phyloP scores from a whole-genome alignment of 2,888 invertebrate species.

The Harpalus rufipes region DNA sequence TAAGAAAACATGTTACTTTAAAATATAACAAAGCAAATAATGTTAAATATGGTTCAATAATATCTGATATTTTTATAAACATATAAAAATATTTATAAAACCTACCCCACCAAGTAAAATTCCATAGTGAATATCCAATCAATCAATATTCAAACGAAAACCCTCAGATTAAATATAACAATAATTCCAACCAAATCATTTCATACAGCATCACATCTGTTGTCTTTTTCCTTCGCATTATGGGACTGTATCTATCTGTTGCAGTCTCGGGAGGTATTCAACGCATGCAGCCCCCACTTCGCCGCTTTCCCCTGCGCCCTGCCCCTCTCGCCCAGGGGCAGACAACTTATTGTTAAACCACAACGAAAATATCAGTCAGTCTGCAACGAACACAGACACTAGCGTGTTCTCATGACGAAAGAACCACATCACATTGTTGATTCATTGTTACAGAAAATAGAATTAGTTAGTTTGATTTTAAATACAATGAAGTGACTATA shows the following conservation, averaged over 20 bases:
- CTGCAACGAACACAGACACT: slow-evolving; percentile 29
- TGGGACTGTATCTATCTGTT: neutral
- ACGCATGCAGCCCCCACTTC: slow-evolving; percentile 59
- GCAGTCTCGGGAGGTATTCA: slow-evolving; percentile 51
- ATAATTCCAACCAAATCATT: slow-evolving; percentile 58
- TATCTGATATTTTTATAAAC: neutral
- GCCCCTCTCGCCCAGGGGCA: slow-evolving; percentile 38
- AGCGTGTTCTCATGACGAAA: slow-evolving; percentile 8
- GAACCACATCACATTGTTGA: neutral
- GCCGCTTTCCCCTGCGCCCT: neutral
- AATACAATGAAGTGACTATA: neutral
- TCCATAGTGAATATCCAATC: slow-evolving; percentile 22
- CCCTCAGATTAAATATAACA: slow-evolving; percentile 40
- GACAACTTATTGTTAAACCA: slow-evolving; percentile 56
- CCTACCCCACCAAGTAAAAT: neutral
- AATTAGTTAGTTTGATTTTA: no score
- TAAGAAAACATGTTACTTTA: no score
- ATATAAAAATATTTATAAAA: neutral
- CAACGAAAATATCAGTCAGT: slow-evolving; percentile 58
- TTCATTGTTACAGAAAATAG: neutral
- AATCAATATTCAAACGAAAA: slow-evolving; percentile 16
- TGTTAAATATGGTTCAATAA: no score
- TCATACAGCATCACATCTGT: slow-evolving; percentile 37
- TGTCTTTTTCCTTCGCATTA: slow-evolving; percentile 9
- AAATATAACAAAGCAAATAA: no score